These are phyloP conservation scores for Euphonia xanthogaster DNA, from an alignment of 2,797 vertebrate species.

Conservation along the genomic window DNA sequence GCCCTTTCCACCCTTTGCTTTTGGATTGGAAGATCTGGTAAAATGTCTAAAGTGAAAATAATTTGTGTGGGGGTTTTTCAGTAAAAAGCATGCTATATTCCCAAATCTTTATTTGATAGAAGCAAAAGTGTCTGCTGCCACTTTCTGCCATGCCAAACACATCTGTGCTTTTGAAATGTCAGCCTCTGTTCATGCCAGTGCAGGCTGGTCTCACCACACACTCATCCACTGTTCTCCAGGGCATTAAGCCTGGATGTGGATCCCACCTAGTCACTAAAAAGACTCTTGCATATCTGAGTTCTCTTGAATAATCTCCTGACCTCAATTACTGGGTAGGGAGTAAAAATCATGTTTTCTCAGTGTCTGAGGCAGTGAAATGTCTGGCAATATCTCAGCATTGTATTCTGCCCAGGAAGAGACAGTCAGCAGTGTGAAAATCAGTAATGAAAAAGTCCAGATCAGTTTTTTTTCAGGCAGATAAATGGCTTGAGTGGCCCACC, in stretches of 20 bases:
- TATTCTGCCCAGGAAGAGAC: not conserved
- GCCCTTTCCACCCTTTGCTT: not conserved
- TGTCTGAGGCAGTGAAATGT: not conserved
- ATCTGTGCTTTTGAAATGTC: not conserved
- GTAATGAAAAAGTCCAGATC: not conserved
- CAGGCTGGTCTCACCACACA: not conserved
- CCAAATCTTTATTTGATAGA: not conserved
- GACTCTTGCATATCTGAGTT: not conserved
- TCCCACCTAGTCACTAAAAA: not conserved
- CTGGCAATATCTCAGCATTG: not conserved
- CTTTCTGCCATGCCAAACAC: not conserved
- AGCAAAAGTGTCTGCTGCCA: not conserved
- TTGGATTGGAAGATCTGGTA: not conserved
- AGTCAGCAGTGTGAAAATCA: not conserved
- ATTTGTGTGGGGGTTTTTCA: accelerated
- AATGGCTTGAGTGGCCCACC: not conserved
- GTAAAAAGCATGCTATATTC: not conserved
- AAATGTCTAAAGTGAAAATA: not conserved
- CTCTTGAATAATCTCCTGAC: not conserved
- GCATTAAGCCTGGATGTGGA: not conserved
- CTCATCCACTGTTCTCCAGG: not conserved
- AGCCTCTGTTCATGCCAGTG: not conserved
- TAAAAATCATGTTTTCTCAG: not conserved
- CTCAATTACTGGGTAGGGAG: not conserved
- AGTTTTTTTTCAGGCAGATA: not conserved